Evolutionary conservation across 2,797 vertebrate species (phyloP), one percentile per base, ranked within the genome.

Genomic region (Harpagifer antarcticus): DNA sequence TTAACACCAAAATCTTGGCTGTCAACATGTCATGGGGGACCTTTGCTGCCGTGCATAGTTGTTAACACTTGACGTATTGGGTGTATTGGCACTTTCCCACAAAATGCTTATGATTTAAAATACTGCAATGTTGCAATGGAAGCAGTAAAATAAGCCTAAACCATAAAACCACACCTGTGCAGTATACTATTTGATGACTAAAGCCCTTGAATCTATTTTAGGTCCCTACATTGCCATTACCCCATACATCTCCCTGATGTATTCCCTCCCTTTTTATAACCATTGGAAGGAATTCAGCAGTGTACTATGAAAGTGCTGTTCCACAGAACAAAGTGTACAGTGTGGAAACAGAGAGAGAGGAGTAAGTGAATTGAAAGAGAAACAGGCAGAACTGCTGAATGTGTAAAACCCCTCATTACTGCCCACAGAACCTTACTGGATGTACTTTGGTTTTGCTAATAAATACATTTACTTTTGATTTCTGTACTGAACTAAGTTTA

Each of bases 201-300:
- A 82, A 80, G 72, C 48, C 85, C 89, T 80, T 77, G 71, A 70
- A 78, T 88, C 84, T 91, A 91, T 90, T 86, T 90, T 88, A 40
- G 69, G 74, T 58, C 48, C 50, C 61, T 74, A 58, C 67, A 45
- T 68, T 78, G 72, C 73, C 70, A 86, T 88, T 90, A 79, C 61
- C 66, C 79, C 63, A 82, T 81, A 80, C 59, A 77, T 84, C 74
- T 85, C 85, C 69, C 76, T 86, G 66, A 78, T 84, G 68, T 66
- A 66, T 78, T 82, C 65, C 44, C 65, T 58, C 64, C 57, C 58
- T 37, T 78, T 93, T 80, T 91, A 96, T 94, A 94, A 94, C 69
- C 93, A 1, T 89, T 96, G 31, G 96, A 96, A 84, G 91, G 94
- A 88, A 95, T 96, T 94, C 92, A 93, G 74, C 89, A 95, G 95